Evolutionary conservation across 2,797 vertebrate genomes (phyloP), one percentile per base, ranked within the genome.

Genomic region (Squalus acanthias): DNA sequence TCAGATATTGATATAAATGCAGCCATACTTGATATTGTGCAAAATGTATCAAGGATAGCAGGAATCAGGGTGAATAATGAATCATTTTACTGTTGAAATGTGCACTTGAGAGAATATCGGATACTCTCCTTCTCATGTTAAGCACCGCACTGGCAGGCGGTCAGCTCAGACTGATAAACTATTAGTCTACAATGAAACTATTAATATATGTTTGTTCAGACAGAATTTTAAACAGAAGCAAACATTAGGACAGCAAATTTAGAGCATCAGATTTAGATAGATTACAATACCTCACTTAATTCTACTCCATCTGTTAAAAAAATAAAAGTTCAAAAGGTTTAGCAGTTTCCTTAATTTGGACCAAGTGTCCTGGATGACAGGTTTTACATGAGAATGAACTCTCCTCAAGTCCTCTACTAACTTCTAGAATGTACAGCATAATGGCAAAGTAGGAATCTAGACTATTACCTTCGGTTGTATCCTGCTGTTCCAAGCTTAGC

Each of bases 1-100:
- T 94, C 63, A 94, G 15, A 69, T 94, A 94, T 69, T 94, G 65
- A 94, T 94, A 89, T 60, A 13, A 91, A 33, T 63, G 88, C 63
- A 57, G 33, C 53, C 63, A 13, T 1, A 33, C 88, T 91, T 91
- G 88, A 91, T 46, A 63, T 63, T 91, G 26, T 60, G 57, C 57
- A 91, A 91, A 57, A 57, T 91, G 88, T 63, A 63, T 63, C 57
- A 91, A 63, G 88, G 88, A 63, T 91, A 91, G 57, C 29, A 91
- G 26, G 88, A 33, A 26, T 63, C 88, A 91, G 53, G 26, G 12
- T 91, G 88, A 60, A 57, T 63, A 60, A 91, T 91, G 53, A 63
- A 91, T 91, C 57, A 10, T 33, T 91, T 91, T 33, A 91, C 88
- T 91, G 88, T 63, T 91, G 57, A 91, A 91, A 60, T 63, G 53